A percentile compares a stretch with the other conserved stretches of the same genome.
phyloP scores from a whole-genome alignment of 2,888 invertebrate genomes.

The Marronus borbonicus region DNA sequence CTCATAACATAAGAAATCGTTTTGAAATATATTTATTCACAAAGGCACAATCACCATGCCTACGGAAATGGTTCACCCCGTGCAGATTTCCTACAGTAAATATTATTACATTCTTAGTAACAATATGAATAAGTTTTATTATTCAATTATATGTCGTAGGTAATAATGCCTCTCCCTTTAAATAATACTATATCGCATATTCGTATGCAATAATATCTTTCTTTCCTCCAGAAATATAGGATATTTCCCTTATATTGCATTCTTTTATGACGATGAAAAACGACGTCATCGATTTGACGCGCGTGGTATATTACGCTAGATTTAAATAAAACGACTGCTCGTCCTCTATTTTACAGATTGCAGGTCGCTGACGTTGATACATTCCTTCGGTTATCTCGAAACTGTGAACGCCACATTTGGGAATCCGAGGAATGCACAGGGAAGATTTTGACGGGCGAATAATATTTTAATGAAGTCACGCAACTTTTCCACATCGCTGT shows the following conservation, averaged over 20 bases:
- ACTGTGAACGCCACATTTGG: slow-evolving; percentile 16
- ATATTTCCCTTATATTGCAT: slow-evolving; percentile 9
- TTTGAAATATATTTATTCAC: no score
- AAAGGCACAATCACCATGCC: no score
- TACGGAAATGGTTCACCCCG: no score
- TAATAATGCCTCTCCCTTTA: not conserved
- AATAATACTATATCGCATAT: not conserved
- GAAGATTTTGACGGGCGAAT: not conserved
- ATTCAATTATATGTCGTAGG: no score
- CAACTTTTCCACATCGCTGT: not conserved
- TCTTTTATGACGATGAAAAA: not conserved
- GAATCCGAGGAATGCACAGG: not conserved
- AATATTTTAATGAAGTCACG: not conserved
- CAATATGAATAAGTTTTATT: no score
- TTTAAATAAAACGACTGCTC: slow-evolving; percentile 30
- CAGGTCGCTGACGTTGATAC: slow-evolving; percentile 15
- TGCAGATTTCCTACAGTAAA: no score
- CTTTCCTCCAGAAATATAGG: no score
- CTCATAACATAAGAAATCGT: no score
- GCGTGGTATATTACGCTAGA: slow-evolving; percentile 8
- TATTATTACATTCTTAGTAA: no score
- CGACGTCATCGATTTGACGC: slow-evolving; percentile 9
- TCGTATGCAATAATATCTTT: no score
- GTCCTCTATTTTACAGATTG: slow-evolving; percentile 17
- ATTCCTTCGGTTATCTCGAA: slow-evolving; percentile 27